Evolutionary conservation across 2,797 vertebrate species (phyloP).

Genomic region (Melanotaenia trifasciata): DNA sequence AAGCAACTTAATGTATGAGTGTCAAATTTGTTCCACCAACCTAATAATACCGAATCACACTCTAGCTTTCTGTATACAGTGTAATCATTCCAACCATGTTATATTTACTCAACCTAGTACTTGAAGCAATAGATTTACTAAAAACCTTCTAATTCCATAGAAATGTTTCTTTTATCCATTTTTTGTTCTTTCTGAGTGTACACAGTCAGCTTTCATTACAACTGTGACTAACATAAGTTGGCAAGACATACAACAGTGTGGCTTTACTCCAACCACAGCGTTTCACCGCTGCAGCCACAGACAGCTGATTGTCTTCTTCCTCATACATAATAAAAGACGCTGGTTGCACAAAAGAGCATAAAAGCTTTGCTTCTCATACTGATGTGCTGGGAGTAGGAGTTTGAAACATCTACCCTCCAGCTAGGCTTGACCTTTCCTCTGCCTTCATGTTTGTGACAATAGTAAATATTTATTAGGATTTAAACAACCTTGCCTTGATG

Average conservation of each 20-base stretch:
- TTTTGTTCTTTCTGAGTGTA: neutral
- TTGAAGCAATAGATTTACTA: neutral
- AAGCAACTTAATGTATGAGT: neutral
- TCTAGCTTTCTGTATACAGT: neutral
- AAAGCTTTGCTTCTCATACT: constrained; percentile 51
- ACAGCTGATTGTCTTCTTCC: constrained; percentile 54
- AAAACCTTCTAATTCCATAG: neutral
- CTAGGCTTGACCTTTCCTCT: constrained; percentile 46
- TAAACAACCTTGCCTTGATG: constrained; percentile 52
- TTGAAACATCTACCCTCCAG: constrained; percentile 43
- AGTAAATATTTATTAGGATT: constrained; percentile 72
- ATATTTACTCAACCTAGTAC: neutral
- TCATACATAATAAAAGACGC: constrained; percentile 79
- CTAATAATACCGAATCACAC: neutral
- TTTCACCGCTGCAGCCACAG: constrained; percentile 58
- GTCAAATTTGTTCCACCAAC: neutral
- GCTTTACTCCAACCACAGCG: constrained; percentile 56
- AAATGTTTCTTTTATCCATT: neutral
- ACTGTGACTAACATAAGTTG: constrained; percentile 45
- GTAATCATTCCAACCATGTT: neutral
- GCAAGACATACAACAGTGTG: constrained; percentile 49
- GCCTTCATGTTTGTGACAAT: constrained; percentile 59
- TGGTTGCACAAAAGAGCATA: constrained; percentile 46
- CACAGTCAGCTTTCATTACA: constrained; percentile 40
- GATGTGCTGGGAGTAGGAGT: constrained; percentile 48